A percentile compares a stretch with the other conserved stretches of the same genome.
Evolutionary conservation across 2,113 vertebrate species (phyloP).

Genomic region (Aptenodytes patagonicus): DNA sequence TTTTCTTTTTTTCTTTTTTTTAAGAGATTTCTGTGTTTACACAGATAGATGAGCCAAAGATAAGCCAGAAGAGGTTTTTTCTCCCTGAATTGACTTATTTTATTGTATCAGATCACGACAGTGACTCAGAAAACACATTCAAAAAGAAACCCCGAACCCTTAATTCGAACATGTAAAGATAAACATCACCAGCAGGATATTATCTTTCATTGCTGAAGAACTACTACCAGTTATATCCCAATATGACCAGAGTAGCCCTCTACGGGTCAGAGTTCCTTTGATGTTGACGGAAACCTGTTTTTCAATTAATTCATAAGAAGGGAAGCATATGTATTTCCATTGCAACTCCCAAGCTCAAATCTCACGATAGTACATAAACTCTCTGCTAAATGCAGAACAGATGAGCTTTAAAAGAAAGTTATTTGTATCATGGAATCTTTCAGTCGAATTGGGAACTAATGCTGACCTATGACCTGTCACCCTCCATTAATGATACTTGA

Average conservation of each 20-base stretch:
- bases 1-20: neutral
- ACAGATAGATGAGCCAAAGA: neutral
- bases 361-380: neutral
- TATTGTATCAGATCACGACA: neutral
- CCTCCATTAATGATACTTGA: neutral
- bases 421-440: neutral
- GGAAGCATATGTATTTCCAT: neutral
- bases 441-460: conserved; percentile 40
- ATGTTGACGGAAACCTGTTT: neutral
- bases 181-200: neutral
- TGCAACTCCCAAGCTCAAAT: neutral
- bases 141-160: neutral
- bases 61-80: neutral
- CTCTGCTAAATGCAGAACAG: conserved; percentile 41
- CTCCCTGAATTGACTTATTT: neutral
- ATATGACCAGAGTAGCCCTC: neutral
- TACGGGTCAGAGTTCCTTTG: neutral
- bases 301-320: neutral
- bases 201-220: neutral
- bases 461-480: conserved; percentile 7
- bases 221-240: neutral
- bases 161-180: neutral
- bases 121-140: neutral
- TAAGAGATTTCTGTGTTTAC: neutral
- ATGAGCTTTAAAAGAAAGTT: conserved; percentile 27